A percentile compares a stretch with the other conserved stretches of the same genome.
Conservation (phyloP, 1,140 invertebrate genomes). For the Centruroides sculpturatus region DNA sequence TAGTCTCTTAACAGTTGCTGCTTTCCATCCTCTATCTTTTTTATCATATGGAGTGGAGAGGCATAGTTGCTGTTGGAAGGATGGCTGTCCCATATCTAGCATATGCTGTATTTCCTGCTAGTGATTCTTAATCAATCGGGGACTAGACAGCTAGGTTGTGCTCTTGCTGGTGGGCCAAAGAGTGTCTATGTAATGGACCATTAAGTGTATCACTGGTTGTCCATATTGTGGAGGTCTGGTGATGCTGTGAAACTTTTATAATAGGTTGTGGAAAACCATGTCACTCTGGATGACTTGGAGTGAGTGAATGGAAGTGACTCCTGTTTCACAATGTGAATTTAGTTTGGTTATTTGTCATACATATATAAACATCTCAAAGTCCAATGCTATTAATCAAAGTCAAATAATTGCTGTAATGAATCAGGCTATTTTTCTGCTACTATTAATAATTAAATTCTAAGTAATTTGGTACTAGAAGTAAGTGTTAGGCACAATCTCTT, state of each 20-base stretch:
- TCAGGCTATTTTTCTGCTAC: too few relatives aligned
- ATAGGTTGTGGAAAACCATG: not conserved
- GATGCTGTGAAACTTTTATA: slow-evolving; percentile 4
- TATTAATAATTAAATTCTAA: too few relatives aligned
- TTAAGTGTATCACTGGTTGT: slow-evolving; percentile 1
- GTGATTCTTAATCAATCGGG: slow-evolving; percentile 8
- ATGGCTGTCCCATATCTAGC: slow-evolving; percentile 5
- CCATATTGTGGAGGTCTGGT: not conserved
- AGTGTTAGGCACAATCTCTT: too few relatives aligned
- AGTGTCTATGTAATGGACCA: slow-evolving; percentile 13
- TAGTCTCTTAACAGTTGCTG: slow-evolving; percentile 21
- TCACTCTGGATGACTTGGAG: not conserved
- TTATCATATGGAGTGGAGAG: slow-evolving; percentile 21
- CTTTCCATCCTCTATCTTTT: slow-evolving; percentile 16
- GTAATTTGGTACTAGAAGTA: too few relatives aligned
- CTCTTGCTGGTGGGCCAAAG: slow-evolving; percentile 1
- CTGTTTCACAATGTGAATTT: not conserved
- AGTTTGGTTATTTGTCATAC: slow-evolving; percentile 1
- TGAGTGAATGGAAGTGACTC: not conserved
- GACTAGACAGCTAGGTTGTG: slow-evolving; percentile 4
- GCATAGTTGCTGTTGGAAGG: slow-evolving; percentile 9
- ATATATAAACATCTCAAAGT: too few relatives aligned
- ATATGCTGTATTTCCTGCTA: slow-evolving; percentile 10
- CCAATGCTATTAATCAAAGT: too few relatives aligned
- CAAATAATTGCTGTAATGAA: too few relatives aligned